Percentiles rank a stretch among this genome's conserved stretches.
phyloP scores from a whole-genome alignment of 2,113 vertebrate species.

The Arenaria interpres region DNA sequence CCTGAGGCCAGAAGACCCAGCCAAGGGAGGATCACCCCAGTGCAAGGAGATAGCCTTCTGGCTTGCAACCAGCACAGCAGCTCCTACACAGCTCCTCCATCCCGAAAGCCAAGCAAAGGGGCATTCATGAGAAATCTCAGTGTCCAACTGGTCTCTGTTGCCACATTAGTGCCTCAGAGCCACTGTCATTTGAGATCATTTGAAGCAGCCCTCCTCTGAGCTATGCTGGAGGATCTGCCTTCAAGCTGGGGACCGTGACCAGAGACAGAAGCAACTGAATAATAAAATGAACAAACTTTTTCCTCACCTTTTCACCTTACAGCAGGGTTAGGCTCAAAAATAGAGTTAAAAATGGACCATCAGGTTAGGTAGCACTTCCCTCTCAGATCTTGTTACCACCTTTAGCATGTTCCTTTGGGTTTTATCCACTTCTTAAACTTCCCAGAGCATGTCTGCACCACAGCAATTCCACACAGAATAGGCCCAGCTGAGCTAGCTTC shows the following conservation, averaged over 20 bases:
- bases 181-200: not conserved
- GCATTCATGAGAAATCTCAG: not conserved
- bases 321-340: not conserved
- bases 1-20: constrained; percentile 14
- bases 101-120: not conserved
- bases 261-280: not conserved
- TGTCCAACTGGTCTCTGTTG: not conserved
- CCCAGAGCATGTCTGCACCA: not conserved
- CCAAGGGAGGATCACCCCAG: constrained; percentile 41
- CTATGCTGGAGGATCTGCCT: not conserved
- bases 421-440: not conserved
- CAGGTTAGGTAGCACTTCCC: not conserved
- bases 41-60: not conserved
- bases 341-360: not conserved
- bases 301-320: not conserved
- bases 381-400: not conserved
- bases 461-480: not conserved
- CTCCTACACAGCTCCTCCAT: not conserved
- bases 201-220: not conserved
- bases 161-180: not conserved
- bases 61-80: not conserved
- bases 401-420: not conserved
- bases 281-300: not conserved
- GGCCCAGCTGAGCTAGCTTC: not conserved
- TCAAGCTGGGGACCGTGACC: not conserved